Conservation (phyloP, 2,113 vertebrate species). For the Phrynosoma platyrhinos region DNA sequence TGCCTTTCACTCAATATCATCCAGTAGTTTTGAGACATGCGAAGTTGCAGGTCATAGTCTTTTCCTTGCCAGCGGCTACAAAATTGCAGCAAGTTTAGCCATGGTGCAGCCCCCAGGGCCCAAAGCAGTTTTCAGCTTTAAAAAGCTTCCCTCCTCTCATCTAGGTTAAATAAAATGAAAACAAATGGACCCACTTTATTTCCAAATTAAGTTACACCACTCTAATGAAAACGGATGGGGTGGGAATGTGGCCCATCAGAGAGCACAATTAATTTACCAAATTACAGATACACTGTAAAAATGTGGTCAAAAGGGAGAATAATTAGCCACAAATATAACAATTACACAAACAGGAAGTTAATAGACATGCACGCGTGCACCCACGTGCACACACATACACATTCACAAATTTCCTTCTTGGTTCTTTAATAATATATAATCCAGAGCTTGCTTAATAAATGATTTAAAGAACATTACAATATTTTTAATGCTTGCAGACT, state of each 20-base stretch:
- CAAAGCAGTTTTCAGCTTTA: no score
- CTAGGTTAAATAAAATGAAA: background rate
- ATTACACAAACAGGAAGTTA: constrained; percentile 1
- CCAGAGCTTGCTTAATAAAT: constrained; percentile 54
- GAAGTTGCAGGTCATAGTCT: no score
- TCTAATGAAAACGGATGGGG: background rate
- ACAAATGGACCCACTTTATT: background rate
- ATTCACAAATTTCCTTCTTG: background rate
- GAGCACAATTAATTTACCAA: background rate
- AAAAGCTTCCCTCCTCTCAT: no score
- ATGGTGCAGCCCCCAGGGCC: no score
- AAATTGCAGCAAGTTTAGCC: no score
- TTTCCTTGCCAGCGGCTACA: no score
- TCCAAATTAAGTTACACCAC: background rate
- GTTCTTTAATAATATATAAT: constrained; percentile 35
- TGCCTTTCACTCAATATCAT: no score
- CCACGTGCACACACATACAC: background rate
- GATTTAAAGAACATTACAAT: constrained; percentile 22
- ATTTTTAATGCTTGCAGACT: constrained; percentile 25
- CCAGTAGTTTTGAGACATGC: no score
- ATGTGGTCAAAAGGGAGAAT: background rate
- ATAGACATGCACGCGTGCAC: background rate
- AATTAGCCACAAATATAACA: background rate
- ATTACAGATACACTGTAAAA: background rate
- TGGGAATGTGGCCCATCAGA: background rate